These are phyloP conservation scores for Terebella lapidaria DNA, from an alignment of 2,888 invertebrate genomes.

Conservation along the genomic window DNA sequence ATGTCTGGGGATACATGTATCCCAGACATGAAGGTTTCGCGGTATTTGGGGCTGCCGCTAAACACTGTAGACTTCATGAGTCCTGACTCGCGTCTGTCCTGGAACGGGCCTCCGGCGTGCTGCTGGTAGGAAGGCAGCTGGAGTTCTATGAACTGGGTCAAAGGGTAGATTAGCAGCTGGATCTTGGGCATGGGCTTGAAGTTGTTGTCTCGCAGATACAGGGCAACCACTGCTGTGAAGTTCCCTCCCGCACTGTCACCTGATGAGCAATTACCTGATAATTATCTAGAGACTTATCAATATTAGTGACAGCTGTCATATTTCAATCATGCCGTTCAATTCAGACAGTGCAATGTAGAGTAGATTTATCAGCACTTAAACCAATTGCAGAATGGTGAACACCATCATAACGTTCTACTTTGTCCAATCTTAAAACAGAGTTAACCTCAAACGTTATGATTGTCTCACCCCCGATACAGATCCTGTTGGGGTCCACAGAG, in stretches of 20 bases:
- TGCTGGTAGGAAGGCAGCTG: neutral
- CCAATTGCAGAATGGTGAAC: too few species aligned
- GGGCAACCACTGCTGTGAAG: slow-evolving; percentile 27
- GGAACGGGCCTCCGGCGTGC: neutral
- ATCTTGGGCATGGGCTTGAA: slow-evolving; percentile 5
- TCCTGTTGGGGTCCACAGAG: slow-evolving; percentile 2
- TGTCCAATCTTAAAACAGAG: too few species aligned
- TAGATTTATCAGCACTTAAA: too few species aligned
- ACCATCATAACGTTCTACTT: too few species aligned
- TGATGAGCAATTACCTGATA: too few species aligned
- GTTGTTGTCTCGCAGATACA: slow-evolving; percentile 19
- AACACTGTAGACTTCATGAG: neutral
- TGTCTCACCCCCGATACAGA: too few species aligned
- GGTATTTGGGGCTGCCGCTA: neutral
- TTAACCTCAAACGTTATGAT: too few species aligned
- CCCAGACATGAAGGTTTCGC: neutral
- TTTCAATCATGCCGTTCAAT: too few species aligned
- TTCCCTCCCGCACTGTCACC: slow-evolving; percentile 27
- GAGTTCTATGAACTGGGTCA: neutral
- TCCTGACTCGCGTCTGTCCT: too few species aligned
- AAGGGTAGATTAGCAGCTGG: slow-evolving; percentile 20
- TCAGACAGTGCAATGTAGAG: too few species aligned
- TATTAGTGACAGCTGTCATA: too few species aligned
- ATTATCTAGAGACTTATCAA: too few species aligned
- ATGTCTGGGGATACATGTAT: neutral